These are phyloP conservation scores for Tragelaphus imberbis DNA, from an alignment of 2,113 vertebrate genomes.

Conservation along the genomic window DNA sequence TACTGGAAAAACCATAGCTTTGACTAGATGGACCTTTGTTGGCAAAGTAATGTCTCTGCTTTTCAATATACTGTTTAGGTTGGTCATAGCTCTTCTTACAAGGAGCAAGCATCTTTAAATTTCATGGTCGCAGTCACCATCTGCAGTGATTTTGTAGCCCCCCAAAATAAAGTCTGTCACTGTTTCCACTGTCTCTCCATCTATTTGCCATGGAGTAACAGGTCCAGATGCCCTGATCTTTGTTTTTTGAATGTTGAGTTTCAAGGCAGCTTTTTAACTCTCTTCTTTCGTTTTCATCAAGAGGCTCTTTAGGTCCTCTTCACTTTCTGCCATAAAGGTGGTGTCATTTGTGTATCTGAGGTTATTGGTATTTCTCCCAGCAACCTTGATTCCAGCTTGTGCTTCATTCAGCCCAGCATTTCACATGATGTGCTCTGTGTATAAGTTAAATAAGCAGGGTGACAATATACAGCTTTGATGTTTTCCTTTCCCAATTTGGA, in stretches of 20 bases:
- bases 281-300: neutral
- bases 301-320: neutral
- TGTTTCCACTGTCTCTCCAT: neutral
- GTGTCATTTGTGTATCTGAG: fast-evolving
- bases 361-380: neutral
- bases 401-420: neutral
- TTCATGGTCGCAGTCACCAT: neutral
- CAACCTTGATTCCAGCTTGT: neutral
- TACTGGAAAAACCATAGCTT: neutral
- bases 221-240: neutral
- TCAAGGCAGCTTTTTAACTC: neutral
- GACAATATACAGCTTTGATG: neutral
- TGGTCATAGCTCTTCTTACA: neutral
- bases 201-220: neutral
- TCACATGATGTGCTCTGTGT: neutral
- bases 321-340: neutral
- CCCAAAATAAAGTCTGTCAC: neutral
- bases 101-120: neutral
- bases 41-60: neutral
- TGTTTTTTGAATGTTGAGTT: neutral
- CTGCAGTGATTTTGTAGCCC: neutral
- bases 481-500: neutral
- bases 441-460: neutral
- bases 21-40: neutral
- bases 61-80: neutral